Base-by-base conservation (phyloP, 2,797 vertebrate species). In the Setipinna tenuifilis region DNA sequence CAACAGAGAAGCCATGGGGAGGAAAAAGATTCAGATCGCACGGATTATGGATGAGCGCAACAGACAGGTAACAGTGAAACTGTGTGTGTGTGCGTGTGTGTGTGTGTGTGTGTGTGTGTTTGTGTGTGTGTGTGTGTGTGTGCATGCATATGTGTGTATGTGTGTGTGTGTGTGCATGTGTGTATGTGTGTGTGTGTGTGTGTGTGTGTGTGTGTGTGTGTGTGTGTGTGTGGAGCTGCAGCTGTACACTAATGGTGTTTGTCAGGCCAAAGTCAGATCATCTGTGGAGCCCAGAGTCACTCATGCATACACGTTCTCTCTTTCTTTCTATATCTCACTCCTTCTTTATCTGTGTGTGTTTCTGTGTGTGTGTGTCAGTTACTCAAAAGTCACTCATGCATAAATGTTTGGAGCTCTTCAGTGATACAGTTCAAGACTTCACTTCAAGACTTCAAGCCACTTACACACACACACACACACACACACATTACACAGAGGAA, bases 21-120 rank as follows among this genome's bases (percentile, higher is more conserved):
- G 98, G 91, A 99, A 99, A 96, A 99, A 99, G 97, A 99, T 99
- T 93, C 98, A 99, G 96, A 99, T 99, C 90, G 98, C 98, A 6
- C 96, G 98, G 94, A 99, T 99, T 90, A 98, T 98, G 97, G 98
- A 99, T 91, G 98, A 99, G 93, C 97, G 98, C 92, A 99, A 99
- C 95, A 96, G 98, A 97, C 98, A 99, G 92, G 98, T 98, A 92
- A 94, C 95, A 93, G 89, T 78, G 16, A 86, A 58, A 46, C 61
- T 83, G 68, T 78, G 84, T 58, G 21, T 19, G 50, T 54, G 50
- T 54, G 50, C 10, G 46, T 48, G 46, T 48, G 46, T 48, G 46
- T 48, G 46, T 48, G 46, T 48, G 46, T 48, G 46, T 3, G 46
- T 48, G 10, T 3, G 46, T 48, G 46, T 48, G 46, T 48, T 3